Base-by-base conservation (phyloP, 2,797 vertebrate species). In the Pagetopsis macropterus region DNA sequence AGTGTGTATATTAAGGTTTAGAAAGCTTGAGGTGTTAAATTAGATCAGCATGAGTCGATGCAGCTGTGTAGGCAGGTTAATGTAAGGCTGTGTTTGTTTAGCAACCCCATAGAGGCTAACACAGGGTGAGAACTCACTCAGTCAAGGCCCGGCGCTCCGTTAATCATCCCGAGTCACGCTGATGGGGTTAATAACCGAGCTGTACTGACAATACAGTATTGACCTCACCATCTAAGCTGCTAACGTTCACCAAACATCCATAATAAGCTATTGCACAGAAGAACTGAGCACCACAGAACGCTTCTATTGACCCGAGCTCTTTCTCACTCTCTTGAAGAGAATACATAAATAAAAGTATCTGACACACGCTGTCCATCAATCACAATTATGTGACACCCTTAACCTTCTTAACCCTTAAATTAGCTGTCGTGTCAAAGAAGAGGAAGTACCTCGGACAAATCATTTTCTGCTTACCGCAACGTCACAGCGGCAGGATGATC, bases 211-310 rank as follows among this genome's bases (percentile, higher is more conserved):
- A 46, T 54, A 70, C 72, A 44, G 31, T 73, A 86, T 88, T 68
- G 88, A 91, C 83, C 77, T 64, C 52, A 13, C n/a, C 59, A 5
- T 70, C 66, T 45, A 17, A 69, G 73, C 82, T 3, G 71, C 78
- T 79, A 61, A 75, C 37, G 31, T 60, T 72, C 54, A 49, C 68
- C 55, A 9, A 77, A 70, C 73, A 55, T 86, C 76, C 75, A 81
- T 87, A 88, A 88, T 91, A 72, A 84, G 73, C 81, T 67, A 56
- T 87, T 78, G 75, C 62, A 66, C n/a, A 21, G 72, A 76, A 87
- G 90, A 75, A 84, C 66, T 88, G 73, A 78, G 77, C 65, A 2
- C 69, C n/a, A 23, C 81, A 67, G 75, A 91, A 69, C 67, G 75
- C 49, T 66, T 17, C 3, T 75, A 90, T 90, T 84, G 86, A 91